Evolutionary conservation across 2,797 vertebrate genomes (phyloP).

Genomic region (Chromis chromis): DNA sequence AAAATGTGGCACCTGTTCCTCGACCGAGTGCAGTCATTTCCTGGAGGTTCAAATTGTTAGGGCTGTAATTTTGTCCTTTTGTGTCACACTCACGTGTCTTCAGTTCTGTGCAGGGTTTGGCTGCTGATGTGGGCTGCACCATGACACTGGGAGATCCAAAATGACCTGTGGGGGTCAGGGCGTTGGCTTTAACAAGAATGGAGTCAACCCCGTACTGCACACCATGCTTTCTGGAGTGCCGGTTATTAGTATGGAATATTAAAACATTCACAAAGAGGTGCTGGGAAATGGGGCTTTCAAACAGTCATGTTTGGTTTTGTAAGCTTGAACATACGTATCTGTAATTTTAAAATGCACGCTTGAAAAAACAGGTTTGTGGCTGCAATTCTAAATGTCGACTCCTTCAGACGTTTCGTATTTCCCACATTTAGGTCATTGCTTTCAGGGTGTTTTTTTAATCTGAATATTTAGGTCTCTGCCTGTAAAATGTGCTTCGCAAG

Average conservation of each 20-base stretch:
- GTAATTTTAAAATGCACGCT: neutral
- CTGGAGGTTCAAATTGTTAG: slow-evolving; percentile 4
- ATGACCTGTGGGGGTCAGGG: slow-evolving; percentile 83
- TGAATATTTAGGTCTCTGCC: neutral
- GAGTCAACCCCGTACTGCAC: slow-evolving; percentile 51
- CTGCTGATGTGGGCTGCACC: slow-evolving; percentile 86
- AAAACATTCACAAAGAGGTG: slow-evolving; percentile 7
- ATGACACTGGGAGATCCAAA: slow-evolving; percentile 88
- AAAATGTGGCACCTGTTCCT: slow-evolving; percentile 1
- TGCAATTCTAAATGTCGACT: neutral
- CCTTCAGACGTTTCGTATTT: neutral
- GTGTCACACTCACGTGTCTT: slow-evolving; percentile 85
- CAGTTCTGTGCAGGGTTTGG: slow-evolving; percentile 87
- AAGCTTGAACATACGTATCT: neutral
- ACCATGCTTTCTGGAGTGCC: slow-evolving; percentile 69
- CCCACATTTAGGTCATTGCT: neutral
- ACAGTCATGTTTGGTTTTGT: neutral
- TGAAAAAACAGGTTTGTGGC: neutral
- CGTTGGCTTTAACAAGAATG: slow-evolving; percentile 43
- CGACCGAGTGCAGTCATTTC: slow-evolving; percentile 8
- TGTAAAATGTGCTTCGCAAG: neutral
- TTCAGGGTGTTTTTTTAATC: neutral
- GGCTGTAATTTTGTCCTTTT: slow-evolving; percentile 11
- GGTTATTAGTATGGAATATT: slow-evolving; percentile 23
- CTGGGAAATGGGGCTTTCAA: neutral